A percentile compares a stretch with the other conserved stretches of the same genome.
phyloP scores from a whole-genome alignment of 2,113 vertebrate species.

The Hucho hucho region DNA sequence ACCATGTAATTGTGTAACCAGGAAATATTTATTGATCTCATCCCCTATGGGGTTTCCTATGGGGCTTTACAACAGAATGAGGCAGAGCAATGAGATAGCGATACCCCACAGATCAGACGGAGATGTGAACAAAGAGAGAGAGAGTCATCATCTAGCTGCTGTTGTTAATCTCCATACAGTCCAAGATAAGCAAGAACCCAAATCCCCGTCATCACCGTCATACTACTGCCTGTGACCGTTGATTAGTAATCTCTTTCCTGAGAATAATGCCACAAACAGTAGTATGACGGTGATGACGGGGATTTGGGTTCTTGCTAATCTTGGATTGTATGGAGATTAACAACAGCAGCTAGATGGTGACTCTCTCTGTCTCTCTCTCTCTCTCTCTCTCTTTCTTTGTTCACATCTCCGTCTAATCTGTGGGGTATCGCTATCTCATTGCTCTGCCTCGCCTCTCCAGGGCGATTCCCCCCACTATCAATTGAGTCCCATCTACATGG shows the following conservation, averaged over 20 bases:
- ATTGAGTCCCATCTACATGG: slow-evolving; percentile 54
- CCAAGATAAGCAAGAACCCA: slow-evolving; percentile 58
- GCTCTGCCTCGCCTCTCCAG: slow-evolving; percentile 52
- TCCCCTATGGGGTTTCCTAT: slow-evolving; percentile 14
- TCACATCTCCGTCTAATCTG: slow-evolving; percentile 36
- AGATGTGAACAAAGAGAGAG: slow-evolving; percentile 44
- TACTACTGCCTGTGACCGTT: neutral
- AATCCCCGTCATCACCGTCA: slow-evolving; percentile 35
- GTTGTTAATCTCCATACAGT: slow-evolving; percentile 65
- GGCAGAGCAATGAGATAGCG: slow-evolving; percentile 58
- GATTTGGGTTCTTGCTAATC: slow-evolving; percentile 60
- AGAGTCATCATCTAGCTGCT: slow-evolving; percentile 54
- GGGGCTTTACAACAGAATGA: slow-evolving; percentile 7
- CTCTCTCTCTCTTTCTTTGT: slow-evolving; percentile 40
- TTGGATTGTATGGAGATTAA: slow-evolving; percentile 64
- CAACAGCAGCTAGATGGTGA: slow-evolving; percentile 54
- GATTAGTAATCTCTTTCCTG: no score
- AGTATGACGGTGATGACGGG: slow-evolving; percentile 15
- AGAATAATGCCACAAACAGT: neutral
- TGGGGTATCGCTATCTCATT: slow-evolving; percentile 52
- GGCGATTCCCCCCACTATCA: slow-evolving; percentile 51
- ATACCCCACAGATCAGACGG: slow-evolving; percentile 18
- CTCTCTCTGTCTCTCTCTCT: slow-evolving; percentile 35
- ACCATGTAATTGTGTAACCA: slow-evolving; percentile 17
- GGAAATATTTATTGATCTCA: slow-evolving; percentile 49